A percentile compares a stretch with the other conserved stretches of the same genome.
Conservation (phyloP, 1,140 invertebrate genomes). For the Chrysomallon squamiferum region DNA sequence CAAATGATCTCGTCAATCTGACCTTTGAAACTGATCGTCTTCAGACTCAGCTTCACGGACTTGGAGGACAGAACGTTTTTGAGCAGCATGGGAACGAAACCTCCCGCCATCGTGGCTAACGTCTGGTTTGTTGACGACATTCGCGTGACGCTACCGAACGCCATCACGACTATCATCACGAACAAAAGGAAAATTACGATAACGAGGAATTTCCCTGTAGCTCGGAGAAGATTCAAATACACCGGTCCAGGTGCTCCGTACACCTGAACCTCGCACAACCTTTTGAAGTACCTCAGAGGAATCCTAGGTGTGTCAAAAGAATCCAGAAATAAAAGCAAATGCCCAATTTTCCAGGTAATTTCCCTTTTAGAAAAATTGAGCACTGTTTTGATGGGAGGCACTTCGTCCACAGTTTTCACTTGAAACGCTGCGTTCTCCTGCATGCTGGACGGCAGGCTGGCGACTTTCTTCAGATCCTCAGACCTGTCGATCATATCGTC, state of each 20-base stretch:
- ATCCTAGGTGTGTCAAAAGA: constrained; percentile 59
- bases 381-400: constrained; percentile 40
- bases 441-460: constrained; percentile 53
- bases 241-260: constrained; percentile 59
- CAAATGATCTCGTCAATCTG: constrained; percentile 60
- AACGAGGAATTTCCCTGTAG: constrained; percentile 58
- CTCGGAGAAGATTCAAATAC: constrained; percentile 54
- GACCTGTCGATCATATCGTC: constrained; percentile 58
- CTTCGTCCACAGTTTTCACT: constrained; percentile 47
- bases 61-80: constrained; percentile 56
- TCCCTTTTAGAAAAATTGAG: constrained; percentile 47
- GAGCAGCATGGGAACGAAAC: constrained; percentile 59
- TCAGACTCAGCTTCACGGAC: constrained; percentile 51
- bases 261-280: constrained; percentile 54
- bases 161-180: constrained; percentile 61
- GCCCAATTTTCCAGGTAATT: constrained; percentile 54
- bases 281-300: constrained; percentile 54
- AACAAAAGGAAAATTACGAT: constrained; percentile 59
- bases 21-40: constrained; percentile 58
- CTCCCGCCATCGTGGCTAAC: constrained; percentile 57
- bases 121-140: constrained; percentile 61
- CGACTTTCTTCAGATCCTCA: constrained; percentile 56
- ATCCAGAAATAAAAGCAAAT: constrained; percentile 58
- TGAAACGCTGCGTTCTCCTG: constrained; percentile 57
- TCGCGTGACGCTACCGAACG: constrained; percentile 55